Evolutionary conservation across 2,113 vertebrate species (phyloP), one percentile per base, ranked within the genome.

Genomic region (Ciconia maguari): DNA sequence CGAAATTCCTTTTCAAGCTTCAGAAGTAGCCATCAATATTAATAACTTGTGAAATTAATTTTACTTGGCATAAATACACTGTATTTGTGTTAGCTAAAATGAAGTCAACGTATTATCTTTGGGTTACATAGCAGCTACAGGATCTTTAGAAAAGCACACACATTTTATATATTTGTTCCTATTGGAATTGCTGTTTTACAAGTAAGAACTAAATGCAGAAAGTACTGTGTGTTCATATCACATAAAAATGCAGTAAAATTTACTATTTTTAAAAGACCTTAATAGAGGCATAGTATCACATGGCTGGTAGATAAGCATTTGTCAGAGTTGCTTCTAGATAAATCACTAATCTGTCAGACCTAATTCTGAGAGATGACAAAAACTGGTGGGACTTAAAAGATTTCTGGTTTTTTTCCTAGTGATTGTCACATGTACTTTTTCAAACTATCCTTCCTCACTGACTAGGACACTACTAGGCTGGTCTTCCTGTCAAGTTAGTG

Each of bases 361-460:
- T 57, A 19, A 30, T 61, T 66, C 51, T 71, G 46, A 66, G 55
- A 92, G 44, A 51, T 70, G 24, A 64, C 36, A 83, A 54, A 83
- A 48, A 87, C 5, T 32, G 38, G 42, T 70, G 27, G 36, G 52
- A 55, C 20, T 77, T 48, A 11, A 55, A n/a, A 87, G 29, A 36
- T 41, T 60, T 70, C 30, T 6, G 7, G 6, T 1, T 0, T 52
- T 66, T 74, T 65, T 21, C n/a, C 4, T 24, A 46, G 36, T 0
- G 1, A 18, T n/a, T 55, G 14, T 65, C 38, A 49, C 4, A 7
- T 65, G 41, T 19, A 57, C 74, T 22, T 66, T 70, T 71, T 60
- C 19, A 6, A 30, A 57, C 11, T 62, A 4, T 21, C 15, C 26
- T 62, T 91, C 30, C n/a, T 70, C 57, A 66, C 48, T 18, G 36